phyloP scores from a whole-genome alignment of 2,888 invertebrate genomes.

The Melangyna quadrimaculata region DNA sequence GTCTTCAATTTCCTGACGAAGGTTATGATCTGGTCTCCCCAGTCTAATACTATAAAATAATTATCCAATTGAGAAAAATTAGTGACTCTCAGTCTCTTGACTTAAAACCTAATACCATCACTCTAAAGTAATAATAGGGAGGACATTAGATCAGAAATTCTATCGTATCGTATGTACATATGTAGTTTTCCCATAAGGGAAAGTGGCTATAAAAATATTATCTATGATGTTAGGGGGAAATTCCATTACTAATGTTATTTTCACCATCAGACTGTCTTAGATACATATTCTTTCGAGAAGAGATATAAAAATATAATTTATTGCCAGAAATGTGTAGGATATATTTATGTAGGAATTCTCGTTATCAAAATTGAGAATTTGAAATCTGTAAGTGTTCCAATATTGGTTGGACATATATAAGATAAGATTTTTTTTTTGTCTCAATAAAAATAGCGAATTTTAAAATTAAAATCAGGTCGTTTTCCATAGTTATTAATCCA shows the following conservation, averaged over 20 bases:
- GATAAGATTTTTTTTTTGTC: too few relatives aligned
- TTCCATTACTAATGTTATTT: background rate
- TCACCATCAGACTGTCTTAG: background rate
- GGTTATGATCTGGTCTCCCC: background rate
- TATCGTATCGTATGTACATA: background rate
- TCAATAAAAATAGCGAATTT: too few relatives aligned
- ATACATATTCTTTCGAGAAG: background rate
- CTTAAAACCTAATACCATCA: too few relatives aligned
- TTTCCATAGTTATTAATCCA: background rate
- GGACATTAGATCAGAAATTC: background rate
- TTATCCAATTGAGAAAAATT: background rate
- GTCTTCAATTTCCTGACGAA: background rate
- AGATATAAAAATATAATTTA: background rate
- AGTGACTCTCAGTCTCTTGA: too few relatives aligned
- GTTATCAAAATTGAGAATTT: background rate
- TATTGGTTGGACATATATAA: background rate
- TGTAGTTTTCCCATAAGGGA: background rate
- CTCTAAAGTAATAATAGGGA: background rate
- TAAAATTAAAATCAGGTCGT: background rate
- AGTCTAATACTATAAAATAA: background rate
- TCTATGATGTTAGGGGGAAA: background rate
- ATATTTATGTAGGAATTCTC: too few relatives aligned
- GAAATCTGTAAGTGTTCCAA: background rate
- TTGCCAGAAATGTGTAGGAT: background rate
- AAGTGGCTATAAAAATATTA: background rate